These are phyloP conservation scores for Euplexia lucipara DNA, from an alignment of 2,888 invertebrate genomes.

Conservation along the genomic window DNA sequence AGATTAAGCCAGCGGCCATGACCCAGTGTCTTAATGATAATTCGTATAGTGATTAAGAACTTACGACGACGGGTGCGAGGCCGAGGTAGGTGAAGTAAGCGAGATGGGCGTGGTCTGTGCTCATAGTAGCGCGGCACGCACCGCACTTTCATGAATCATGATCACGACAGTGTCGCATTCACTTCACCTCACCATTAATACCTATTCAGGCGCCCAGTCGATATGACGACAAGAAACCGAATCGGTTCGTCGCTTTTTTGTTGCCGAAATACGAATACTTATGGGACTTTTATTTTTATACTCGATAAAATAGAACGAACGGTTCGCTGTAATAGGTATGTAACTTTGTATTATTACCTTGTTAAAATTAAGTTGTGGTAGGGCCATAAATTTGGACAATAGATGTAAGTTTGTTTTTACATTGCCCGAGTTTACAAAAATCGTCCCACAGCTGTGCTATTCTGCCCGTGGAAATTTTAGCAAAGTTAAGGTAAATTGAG, in stretches of 20 bases:
- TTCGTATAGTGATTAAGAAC: conserved; percentile 64
- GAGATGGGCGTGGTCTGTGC: conserved; percentile 53
- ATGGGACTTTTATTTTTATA: conserved; percentile 41
- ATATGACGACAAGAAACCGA: conserved; percentile 38
- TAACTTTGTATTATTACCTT: conserved; percentile 6
- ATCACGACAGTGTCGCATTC: conserved; percentile 58
- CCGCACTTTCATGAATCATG: conserved; percentile 52
- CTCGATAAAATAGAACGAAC: conserved; percentile 14
- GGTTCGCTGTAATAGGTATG: not conserved
- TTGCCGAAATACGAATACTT: not conserved
- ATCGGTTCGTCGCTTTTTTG: conserved; percentile 20
- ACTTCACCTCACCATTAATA: conserved; percentile 51
- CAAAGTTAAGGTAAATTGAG: too few relatives aligned
- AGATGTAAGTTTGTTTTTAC: too few relatives aligned
- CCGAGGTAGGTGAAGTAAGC: conserved; percentile 34
- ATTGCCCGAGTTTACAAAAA: too few relatives aligned
- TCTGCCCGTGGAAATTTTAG: too few relatives aligned
- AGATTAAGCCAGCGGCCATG: conserved; percentile 64
- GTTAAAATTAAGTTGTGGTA: not conserved
- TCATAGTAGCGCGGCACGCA: conserved; percentile 65
- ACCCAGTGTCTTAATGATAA: conserved; percentile 63
- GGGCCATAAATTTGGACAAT: conserved; percentile 14
- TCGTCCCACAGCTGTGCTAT: too few relatives aligned
- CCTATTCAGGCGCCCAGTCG: conserved; percentile 43
- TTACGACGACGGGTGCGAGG: conserved; percentile 41